Conservation (phyloP, 2,797 vertebrate species). For the Alcedo atthis region DNA sequence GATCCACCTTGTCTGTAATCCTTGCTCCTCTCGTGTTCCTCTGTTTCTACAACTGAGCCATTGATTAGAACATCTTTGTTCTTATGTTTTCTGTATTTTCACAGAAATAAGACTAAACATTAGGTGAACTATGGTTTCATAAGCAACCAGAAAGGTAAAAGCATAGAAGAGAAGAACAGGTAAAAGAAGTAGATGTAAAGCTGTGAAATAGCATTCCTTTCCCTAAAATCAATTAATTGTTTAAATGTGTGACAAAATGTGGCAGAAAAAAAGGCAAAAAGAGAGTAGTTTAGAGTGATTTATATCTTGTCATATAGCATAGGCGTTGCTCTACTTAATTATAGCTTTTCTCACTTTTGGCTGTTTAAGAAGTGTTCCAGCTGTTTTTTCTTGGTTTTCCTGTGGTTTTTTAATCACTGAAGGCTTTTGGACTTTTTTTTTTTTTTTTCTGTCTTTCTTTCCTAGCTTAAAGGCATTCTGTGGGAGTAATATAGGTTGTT, state of each 20-base stretch:
- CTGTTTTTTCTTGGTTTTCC: slow-evolving; percentile 56
- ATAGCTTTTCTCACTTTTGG: background rate
- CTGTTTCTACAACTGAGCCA: background rate
- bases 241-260: background rate
- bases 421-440: slow-evolving; percentile 17
- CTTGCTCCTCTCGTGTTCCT: background rate
- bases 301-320: background rate
- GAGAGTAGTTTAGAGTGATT: background rate
- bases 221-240: background rate
- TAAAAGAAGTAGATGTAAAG: background rate
- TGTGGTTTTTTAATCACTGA: slow-evolving; percentile 53
- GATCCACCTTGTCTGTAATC: background rate
- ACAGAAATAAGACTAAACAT: background rate
- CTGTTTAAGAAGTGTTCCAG: background rate
- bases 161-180: background rate
- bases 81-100: background rate
- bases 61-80: background rate
- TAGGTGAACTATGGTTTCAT: background rate
- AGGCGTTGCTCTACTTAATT: background rate
- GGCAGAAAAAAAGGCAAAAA: background rate
- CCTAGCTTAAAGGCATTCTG: slow-evolving; percentile 43
- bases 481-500: slow-evolving; percentile 48
- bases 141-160: background rate
- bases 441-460: background rate
- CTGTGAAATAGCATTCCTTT: background rate